phyloP scores from a whole-genome alignment of 2,888 invertebrate species.

The Tetranychus piercei region DNA sequence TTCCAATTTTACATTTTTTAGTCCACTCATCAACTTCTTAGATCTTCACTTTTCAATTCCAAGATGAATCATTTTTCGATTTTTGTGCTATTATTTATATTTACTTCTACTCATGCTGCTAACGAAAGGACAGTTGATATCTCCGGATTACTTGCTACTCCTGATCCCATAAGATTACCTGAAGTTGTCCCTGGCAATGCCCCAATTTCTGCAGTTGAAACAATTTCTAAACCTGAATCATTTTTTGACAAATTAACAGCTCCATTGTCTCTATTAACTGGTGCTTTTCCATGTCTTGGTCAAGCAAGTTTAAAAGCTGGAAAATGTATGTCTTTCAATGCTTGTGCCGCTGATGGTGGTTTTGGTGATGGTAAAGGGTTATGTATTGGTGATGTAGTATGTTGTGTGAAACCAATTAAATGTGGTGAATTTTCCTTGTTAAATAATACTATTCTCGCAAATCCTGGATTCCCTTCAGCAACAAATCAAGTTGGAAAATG shows the following conservation, averaged over 20 bases:
- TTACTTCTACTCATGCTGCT: too few species aligned
- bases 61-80: too few species aligned
- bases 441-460: constrained; percentile 15
- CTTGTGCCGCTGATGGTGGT: background rate
- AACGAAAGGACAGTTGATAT: too few species aligned
- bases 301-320: background rate
- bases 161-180: background rate
- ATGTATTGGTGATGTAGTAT: background rate
- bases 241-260: background rate
- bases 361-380: constrained; percentile 4
- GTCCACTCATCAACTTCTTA: background rate
- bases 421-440: constrained; percentile 3
- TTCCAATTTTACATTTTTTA: background rate
- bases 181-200: background rate
- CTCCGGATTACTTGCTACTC: background rate
- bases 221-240: background rate
- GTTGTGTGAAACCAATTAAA: constrained; percentile 3
- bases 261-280: background rate
- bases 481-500: background rate
- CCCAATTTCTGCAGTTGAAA: background rate
- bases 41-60: too few species aligned
- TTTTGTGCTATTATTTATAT: too few species aligned
- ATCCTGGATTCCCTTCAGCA: constrained; percentile 9
- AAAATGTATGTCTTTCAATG: background rate
- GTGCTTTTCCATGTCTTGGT: constrained; percentile 6